phyloP scores from a whole-genome alignment of 1,140 invertebrate genomes.

The Ips nitidus region DNA sequence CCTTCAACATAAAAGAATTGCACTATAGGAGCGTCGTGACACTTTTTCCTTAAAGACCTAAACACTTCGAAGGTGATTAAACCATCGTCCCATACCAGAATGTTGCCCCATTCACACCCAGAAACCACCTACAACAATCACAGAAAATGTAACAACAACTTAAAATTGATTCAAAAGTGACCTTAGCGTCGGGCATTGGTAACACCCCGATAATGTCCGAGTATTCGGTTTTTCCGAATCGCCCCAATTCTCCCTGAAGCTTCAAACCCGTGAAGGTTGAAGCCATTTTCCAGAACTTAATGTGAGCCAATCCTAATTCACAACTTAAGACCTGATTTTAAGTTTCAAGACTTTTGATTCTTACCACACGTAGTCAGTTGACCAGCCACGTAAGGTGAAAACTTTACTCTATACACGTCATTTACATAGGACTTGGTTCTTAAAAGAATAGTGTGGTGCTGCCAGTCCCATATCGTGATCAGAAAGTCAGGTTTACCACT shows the following conservation, averaged over 20 bases:
- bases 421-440: conserved; percentile 78
- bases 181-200: conserved; percentile 84
- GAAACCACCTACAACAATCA: conserved; percentile 65
- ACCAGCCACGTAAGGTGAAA: conserved; percentile 75
- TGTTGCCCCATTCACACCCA: conserved; percentile 86
- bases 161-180: conserved; percentile 42
- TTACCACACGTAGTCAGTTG: conserved; percentile 75
- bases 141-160: not conserved
- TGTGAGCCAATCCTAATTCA: conserved; percentile 67
- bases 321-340: conserved; percentile 8
- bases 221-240: conserved; percentile 89
- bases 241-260: conserved; percentile 78
- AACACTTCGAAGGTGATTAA: conserved; percentile 81
- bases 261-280: conserved; percentile 88
- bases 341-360: not conserved
- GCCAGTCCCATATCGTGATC: conserved; percentile 87
- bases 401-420: conserved; percentile 75
- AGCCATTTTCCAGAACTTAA: conserved; percentile 93
- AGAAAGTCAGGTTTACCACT: conserved; percentile 83
- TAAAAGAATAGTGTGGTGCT: conserved; percentile 69
- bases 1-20: conserved; percentile 71
- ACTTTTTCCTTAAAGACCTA: conserved; percentile 66
- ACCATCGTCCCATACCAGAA: conserved; percentile 85
- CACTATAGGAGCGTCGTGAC: conserved; percentile 72
- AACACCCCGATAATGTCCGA: conserved; percentile 83